A percentile compares a stretch with the other conserved stretches of the same genome.
phyloP scores from a whole-genome alignment of 2,797 vertebrate genomes.

The Etheostoma nigrum region DNA sequence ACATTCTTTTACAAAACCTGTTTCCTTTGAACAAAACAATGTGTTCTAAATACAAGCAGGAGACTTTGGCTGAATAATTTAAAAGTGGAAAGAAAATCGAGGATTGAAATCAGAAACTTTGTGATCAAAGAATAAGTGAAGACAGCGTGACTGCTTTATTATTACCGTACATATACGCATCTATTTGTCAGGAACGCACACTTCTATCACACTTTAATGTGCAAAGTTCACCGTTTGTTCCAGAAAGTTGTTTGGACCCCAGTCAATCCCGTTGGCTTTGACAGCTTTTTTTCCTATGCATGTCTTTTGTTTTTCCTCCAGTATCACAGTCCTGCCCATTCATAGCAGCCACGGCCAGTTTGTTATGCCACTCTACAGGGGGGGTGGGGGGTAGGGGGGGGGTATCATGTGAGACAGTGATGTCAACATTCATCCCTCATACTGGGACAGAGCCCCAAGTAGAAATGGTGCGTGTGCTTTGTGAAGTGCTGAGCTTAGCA shows the following conservation, averaged over 20 bases:
- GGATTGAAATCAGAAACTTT: background rate
- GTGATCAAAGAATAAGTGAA: background rate
- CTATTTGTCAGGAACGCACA: background rate
- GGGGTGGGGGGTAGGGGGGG: too few species aligned
- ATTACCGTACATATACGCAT: too few species aligned
- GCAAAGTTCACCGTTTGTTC: background rate
- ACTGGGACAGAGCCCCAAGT: conserved; percentile 38
- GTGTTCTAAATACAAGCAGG: background rate
- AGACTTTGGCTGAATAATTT: too few species aligned
- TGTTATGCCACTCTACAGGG: conserved; percentile 8
- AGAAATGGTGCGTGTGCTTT: conserved; percentile 33
- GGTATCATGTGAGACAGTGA: conserved; percentile 37
- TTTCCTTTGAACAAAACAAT: background rate
- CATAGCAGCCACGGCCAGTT: background rate
- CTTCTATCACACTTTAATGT: background rate
- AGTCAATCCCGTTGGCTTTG: background rate
- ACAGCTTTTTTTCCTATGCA: background rate
- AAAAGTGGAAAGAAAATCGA: too few species aligned
- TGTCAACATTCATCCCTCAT: conserved; percentile 48
- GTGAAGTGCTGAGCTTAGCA: conserved; percentile 58
- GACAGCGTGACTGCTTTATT: too few species aligned
- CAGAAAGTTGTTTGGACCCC: background rate
- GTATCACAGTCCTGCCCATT: background rate
- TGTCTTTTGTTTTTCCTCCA: conserved; percentile 20
- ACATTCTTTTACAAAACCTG: background rate